Evolutionary conservation across 2,113 vertebrate genomes (phyloP).

Genomic region (Bolborhynchus lineola): DNA sequence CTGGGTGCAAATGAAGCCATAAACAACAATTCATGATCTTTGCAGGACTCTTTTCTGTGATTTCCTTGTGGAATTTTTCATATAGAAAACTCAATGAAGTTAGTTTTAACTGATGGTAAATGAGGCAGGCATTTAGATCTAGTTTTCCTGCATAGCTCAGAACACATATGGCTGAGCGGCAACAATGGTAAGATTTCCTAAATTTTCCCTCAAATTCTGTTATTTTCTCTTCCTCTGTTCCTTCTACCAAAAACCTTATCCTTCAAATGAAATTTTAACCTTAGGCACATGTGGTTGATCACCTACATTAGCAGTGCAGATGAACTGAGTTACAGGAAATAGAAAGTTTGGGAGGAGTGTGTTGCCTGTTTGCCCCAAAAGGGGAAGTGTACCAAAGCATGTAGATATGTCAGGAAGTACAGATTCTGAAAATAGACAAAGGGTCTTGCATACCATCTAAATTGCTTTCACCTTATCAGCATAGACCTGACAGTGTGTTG

Average conservation of each 20-base stretch:
- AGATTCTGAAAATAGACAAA: conserved; percentile 43
- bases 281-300: neutral
- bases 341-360: neutral
- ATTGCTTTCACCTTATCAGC: neutral
- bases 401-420: conserved; percentile 24
- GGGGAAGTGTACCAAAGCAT: conserved; percentile 29
- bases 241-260: neutral
- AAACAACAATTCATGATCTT: neutral
- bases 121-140: neutral
- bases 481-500: neutral
- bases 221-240: neutral
- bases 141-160: neutral
- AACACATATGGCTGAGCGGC: rapidly evolving
- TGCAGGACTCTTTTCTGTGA: neutral
- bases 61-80: neutral
- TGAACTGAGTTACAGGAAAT: neutral
- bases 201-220: neutral
- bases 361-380: neutral
- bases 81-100: neutral
- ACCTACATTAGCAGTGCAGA: neutral
- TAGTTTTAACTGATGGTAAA: neutral
- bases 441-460: neutral
- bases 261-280: neutral
- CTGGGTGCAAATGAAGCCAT: neutral
- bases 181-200: neutral